Base-by-base conservation (phyloP, 2,888 invertebrate species). In the Netelia virgata region DNA sequence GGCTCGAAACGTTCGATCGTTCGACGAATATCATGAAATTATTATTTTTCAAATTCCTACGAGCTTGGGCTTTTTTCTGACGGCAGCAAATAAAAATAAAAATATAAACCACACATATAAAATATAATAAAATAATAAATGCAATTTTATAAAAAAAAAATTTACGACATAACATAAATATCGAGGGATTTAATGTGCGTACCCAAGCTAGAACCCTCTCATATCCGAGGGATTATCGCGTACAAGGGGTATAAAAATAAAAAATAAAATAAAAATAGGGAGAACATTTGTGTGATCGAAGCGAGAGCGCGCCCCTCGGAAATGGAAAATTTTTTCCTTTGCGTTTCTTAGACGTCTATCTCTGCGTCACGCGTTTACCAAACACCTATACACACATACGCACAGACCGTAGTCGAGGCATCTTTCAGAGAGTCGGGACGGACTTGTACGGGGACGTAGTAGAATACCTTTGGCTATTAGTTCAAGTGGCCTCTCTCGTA, bases 211-310 rank as follows among this genome's bases (percentile, higher is more conserved):
- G n/a, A 16, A 57, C 23, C 61, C 18, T 18, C 18, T 61, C 28
- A 14, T 63, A 14, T 63, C 53, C 61, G 63, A 63, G 63, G 16
- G 23, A 70, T 78, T 11, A 53, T 69, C 69, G 14, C 69, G 14
- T 14, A 23, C 50, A 16, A 57, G 36, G 69, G 36, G 64, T 50
- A 50, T 61, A 41, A 72, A 41, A 61, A 75, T 28, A 5, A 68
- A 66, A 77, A 64, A n/a, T n/a, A n/a, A 70, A 28, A 69, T 23
- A 47, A 43, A 63, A 80, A 18, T 23, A 36, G 57, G 5, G 66
- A 70, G 20, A 47, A 50, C 75, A 72, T 76, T 75, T 47, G 77
- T 84, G 69, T 82, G 69, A 78, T 10, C 47, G 74, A 68, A 36
- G 83, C 57, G 79, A 50, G 18, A 36, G 55, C 55, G 55, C 55